A percentile compares a stretch with the other conserved stretches of the same genome.
Conservation (phyloP, 2,113 vertebrate genomes). For the Callospermophilus lateralis region DNA sequence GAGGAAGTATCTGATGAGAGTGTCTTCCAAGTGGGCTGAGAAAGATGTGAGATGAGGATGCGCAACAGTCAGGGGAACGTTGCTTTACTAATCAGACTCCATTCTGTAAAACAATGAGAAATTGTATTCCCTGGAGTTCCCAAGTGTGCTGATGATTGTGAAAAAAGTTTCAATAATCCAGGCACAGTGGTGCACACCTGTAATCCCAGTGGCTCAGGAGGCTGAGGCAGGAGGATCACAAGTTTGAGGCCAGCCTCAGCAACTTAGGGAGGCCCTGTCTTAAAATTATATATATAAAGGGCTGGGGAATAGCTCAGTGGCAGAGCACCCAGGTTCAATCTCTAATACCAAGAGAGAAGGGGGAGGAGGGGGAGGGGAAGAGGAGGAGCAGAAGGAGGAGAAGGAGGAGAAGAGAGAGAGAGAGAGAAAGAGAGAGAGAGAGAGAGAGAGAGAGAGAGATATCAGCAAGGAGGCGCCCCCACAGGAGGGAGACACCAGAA, state of each 20-base stretch:
- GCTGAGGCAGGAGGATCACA: too few relatives aligned
- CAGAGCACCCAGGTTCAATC: too few relatives aligned
- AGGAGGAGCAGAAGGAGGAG: too few relatives aligned
- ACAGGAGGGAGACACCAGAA: background rate
- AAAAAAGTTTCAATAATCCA: background rate
- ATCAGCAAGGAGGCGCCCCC: background rate
- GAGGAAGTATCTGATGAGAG: background rate
- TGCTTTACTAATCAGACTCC: background rate
- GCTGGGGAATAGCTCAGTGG: too few relatives aligned
- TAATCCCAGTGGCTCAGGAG: too few relatives aligned
- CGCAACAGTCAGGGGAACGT: accelerated
- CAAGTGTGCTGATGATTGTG: background rate
- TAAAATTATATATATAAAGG: too few relatives aligned
- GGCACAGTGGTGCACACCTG: too few relatives aligned
- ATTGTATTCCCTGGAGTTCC: background rate
- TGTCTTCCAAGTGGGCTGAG: background rate
- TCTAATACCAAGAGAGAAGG: too few relatives aligned
- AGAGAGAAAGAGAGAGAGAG: background rate
- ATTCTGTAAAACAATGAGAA: background rate
- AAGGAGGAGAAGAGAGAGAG: too few relatives aligned
- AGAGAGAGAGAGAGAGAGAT: background rate
- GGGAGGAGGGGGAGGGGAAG: too few relatives aligned
- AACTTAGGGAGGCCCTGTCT: too few relatives aligned
- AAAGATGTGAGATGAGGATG: background rate
- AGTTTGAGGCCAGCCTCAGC: too few relatives aligned